A percentile compares a stretch with the other conserved stretches of the same genome.
Conservation (phyloP, 2,888 invertebrate species). For the Diogma glabrata region DNA sequence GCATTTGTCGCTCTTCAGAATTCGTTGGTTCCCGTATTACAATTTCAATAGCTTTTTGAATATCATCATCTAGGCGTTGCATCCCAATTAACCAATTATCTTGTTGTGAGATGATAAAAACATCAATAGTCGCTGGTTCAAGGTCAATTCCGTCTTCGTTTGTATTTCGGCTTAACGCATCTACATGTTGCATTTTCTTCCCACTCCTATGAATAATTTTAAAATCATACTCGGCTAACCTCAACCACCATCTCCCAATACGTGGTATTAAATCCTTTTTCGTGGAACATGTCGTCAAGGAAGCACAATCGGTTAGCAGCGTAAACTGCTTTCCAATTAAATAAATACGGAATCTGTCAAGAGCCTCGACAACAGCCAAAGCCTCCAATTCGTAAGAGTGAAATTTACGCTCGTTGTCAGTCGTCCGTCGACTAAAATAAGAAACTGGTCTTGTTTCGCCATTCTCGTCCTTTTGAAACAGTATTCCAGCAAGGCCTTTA, state of each 20-base stretch:
- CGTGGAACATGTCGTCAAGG: no score
- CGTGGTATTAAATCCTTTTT: no score
- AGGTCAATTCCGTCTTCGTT: not conserved
- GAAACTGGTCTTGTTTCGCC: not conserved
- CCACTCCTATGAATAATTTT: not conserved
- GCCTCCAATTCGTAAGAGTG: not conserved
- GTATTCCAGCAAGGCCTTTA: constrained; percentile 20
- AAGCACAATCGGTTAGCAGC: not conserved
- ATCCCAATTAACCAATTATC: not conserved
- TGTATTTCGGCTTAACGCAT: constrained; percentile 2
- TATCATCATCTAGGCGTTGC: not conserved
- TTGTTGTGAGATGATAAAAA: no score
- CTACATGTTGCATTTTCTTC: not conserved
- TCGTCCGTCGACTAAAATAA: no score
- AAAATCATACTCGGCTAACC: not conserved
- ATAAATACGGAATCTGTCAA: not conserved
- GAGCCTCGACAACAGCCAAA: not conserved
- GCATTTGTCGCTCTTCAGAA: not conserved
- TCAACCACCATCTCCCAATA: constrained; percentile 10
- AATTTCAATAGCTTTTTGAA: not conserved
- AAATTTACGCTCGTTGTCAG: no score
- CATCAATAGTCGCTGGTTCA: no score
- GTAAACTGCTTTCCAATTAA: not conserved
- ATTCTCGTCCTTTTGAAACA: constrained; percentile 18
- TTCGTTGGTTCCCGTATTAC: not conserved